Conservation (phyloP, 1,140 invertebrate genomes). For the Drosophila nikananu region DNA sequence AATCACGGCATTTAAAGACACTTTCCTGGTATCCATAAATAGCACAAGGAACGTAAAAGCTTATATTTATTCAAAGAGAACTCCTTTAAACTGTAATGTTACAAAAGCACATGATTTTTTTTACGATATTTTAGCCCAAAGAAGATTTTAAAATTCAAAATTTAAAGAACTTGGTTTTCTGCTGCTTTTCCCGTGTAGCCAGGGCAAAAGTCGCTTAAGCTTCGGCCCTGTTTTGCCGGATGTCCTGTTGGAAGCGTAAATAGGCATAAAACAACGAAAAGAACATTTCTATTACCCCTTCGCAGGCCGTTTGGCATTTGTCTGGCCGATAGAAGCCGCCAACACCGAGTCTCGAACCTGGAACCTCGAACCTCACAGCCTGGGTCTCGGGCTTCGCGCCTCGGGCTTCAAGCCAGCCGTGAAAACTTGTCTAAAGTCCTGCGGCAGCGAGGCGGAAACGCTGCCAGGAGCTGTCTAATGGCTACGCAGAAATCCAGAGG, state of each 20-base stretch:
- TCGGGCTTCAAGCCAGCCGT: constrained; percentile 50
- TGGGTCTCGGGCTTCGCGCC: background rate
- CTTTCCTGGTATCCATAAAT: background rate
- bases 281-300: constrained; percentile 80
- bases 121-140: background rate
- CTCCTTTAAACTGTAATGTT: no score
- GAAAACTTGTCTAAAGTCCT: constrained; percentile 78
- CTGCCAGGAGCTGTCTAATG: constrained; percentile 79
- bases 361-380: background rate
- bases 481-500: constrained; percentile 66
- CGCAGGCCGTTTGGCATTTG: constrained; percentile 25
- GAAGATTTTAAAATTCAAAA: no score
- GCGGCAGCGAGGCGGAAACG: constrained; percentile 63
- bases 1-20: background rate
- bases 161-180: background rate
- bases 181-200: background rate
- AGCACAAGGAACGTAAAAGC: background rate
- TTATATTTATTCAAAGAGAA: background rate
- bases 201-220: constrained; percentile 54
- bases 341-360: constrained; percentile 7
- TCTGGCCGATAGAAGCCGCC: constrained; percentile 31
- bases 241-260: constrained; percentile 82
- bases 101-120: background rate
- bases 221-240: constrained; percentile 77
- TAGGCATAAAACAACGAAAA: constrained; percentile 83